Percentiles rank a stretch among this genome's conserved stretches.
Evolutionary conservation across 2,888 invertebrate genomes (phyloP).

Genomic region (Erebia epiphron): DNA sequence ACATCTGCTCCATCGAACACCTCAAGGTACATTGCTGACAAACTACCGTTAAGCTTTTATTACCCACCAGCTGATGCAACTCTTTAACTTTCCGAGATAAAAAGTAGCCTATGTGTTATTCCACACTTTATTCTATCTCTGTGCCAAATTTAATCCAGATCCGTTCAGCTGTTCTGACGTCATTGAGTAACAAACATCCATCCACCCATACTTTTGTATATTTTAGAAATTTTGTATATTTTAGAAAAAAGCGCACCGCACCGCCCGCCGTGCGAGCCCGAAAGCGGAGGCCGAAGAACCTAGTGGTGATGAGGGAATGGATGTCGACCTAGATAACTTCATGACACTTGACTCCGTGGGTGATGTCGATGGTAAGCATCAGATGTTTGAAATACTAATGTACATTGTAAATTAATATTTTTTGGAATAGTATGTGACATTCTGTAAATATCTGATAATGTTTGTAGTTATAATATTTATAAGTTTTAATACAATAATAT

Average conservation of each 20-base stretch:
- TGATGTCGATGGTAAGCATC: conserved; percentile 87
- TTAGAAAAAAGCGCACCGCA: conserved; percentile 68
- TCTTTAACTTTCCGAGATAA: neutral
- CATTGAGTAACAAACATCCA: too few relatives aligned
- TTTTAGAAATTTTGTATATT: conserved; percentile 48
- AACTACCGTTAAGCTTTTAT: too few relatives aligned
- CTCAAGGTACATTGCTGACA: conserved; percentile 83
- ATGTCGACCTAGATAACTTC: conserved; percentile 91
- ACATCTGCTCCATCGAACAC: conserved; percentile 91
- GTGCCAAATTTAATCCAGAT: too few relatives aligned
- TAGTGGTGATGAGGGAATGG: conserved; percentile 87
- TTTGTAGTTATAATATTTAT: neutral
- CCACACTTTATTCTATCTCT: too few relatives aligned
- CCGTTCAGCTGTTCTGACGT: too few relatives aligned
- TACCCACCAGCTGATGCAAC: too few relatives aligned
- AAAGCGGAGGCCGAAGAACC: conserved; percentile 84
- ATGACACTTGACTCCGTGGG: conserved; percentile 95
- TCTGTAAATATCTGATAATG: too few relatives aligned
- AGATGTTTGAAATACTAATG: too few relatives aligned
- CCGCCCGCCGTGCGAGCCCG: conserved; percentile 68
- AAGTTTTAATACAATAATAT: neutral
- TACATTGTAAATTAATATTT: too few relatives aligned
- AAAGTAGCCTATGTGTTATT: too few relatives aligned
- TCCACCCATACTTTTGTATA: neutral
- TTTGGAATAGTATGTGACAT: too few relatives aligned